Conservation (phyloP, 2,797 vertebrate species). For the Alfaro cultratus region DNA sequence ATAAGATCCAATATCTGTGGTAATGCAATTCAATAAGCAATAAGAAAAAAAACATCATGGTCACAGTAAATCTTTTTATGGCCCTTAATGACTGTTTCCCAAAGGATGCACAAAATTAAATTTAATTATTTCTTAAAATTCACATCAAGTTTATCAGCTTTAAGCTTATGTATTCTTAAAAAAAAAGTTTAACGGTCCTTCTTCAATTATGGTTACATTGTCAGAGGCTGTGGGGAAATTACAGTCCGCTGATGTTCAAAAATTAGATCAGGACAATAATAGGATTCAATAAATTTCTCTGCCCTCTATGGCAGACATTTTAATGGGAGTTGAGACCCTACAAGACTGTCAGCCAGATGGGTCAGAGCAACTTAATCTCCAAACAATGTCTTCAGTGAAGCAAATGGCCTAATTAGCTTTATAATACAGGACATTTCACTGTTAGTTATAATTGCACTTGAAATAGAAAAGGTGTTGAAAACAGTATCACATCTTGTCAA, state of each 20-base stretch:
- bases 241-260: conserved; percentile 75
- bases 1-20: neutral
- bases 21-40: neutral
- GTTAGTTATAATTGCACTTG: conserved; percentile 50
- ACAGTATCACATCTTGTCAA: conserved; percentile 45
- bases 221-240: conserved; percentile 57
- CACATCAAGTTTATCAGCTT: conserved; percentile 25
- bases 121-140: conserved; percentile 22
- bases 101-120: conserved; percentile 20
- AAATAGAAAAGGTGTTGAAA: conserved; percentile 22
- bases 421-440: conserved; percentile 73
- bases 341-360: conserved; percentile 83
- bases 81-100: neutral
- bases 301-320: conserved; percentile 82
- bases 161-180: conserved; percentile 52
- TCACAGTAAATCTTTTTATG: neutral
- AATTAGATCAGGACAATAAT: conserved; percentile 86
- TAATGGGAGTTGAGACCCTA: conserved; percentile 82
- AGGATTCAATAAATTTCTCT: conserved; percentile 83
- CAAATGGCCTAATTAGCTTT: conserved; percentile 82
- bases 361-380: conserved; percentile 80
- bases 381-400: conserved; percentile 81
- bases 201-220: conserved; percentile 60
- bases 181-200: conserved; percentile 54
- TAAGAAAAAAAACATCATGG: neutral